phyloP scores from a whole-genome alignment of 53 echinoderm and acorn worm genomes.

The Apostichopus leukothele region DNA sequence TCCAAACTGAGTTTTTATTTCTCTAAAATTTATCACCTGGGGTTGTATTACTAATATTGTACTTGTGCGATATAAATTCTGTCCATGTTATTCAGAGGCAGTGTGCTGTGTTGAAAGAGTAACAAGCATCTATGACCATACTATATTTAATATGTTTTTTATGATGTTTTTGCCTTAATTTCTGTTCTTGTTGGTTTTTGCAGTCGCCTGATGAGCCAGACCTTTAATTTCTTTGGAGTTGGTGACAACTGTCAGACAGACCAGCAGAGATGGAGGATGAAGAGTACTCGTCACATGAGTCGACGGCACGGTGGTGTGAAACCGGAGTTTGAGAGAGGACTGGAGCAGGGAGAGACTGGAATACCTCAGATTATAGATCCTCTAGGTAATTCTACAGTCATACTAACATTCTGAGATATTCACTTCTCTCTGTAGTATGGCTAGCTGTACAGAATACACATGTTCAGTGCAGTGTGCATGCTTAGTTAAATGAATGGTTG shows the following conservation, averaged over 20 bases:
- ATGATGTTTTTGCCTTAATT: neutral
- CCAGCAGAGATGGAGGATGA: slow-evolving; percentile 75
- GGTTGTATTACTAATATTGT: too few species aligned
- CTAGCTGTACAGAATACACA: too few species aligned
- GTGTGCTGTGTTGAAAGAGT: too few species aligned
- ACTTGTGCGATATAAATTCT: too few species aligned
- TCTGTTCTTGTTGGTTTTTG: neutral
- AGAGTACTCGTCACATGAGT: slow-evolving; percentile 85
- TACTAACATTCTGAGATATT: too few species aligned
- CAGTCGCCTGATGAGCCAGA: slow-evolving; percentile 89
- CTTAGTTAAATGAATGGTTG: too few species aligned
- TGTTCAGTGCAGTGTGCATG: too few species aligned
- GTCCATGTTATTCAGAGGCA: too few species aligned
- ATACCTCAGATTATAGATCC: slow-evolving; percentile 91
- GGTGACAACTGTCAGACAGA: slow-evolving; percentile 93
- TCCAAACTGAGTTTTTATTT: too few species aligned
- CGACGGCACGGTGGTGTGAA: slow-evolving; percentile 88
- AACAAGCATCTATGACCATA: too few species aligned
- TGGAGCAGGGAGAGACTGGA: slow-evolving; percentile 62
- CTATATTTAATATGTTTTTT: neutral
- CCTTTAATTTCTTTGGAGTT: slow-evolving; percentile 94
- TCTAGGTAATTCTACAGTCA: slow-evolving; percentile 54
- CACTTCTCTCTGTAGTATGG: too few species aligned
- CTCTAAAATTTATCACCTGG: too few species aligned
- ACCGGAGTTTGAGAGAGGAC: slow-evolving; percentile 64